Conservation (phyloP, 92 coral and sea anemone genomes). For the Virgularia gustaviana region DNA sequence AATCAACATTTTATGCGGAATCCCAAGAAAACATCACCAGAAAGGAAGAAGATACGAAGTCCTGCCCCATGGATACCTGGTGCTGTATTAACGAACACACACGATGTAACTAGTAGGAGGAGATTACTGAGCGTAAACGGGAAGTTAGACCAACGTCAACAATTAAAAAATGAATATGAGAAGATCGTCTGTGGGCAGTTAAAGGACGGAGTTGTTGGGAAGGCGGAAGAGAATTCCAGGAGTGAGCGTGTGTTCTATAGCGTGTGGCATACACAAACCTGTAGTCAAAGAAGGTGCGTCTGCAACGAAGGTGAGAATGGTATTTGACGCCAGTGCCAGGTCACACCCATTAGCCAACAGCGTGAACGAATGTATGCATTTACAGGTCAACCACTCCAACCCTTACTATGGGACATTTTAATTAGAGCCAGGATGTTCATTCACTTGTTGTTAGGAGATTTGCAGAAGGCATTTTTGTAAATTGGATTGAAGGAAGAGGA, state of each 20-base stretch:
- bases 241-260: constrained; percentile 45
- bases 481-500: constrained; percentile 49
- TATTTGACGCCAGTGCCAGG: constrained; percentile 56
- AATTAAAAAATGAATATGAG: constrained; percentile 30
- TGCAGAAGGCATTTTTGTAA: constrained; percentile 57
- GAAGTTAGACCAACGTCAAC: constrained; percentile 33
- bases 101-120: constrained; percentile 50
- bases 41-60: constrained; percentile 56
- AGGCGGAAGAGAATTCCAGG: constrained; percentile 29
- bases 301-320: constrained; percentile 57
- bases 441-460: constrained; percentile 47
- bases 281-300: constrained; percentile 50
- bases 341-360: constrained; percentile 57
- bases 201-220: constrained; percentile 44
- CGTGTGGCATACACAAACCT: constrained; percentile 61
- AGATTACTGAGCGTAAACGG: constrained; percentile 39
- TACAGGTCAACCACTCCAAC: constrained; percentile 53
- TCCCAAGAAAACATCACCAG: constrained; percentile 36
- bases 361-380: constrained; percentile 51
- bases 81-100: constrained; percentile 33
- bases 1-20: constrained; percentile 29
- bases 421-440: constrained; percentile 51
- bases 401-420: constrained; percentile 58
- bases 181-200: constrained; percentile 43
- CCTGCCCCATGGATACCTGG: constrained; percentile 59